A percentile compares a stretch with the other conserved stretches of the same genome.
These are phyloP conservation scores for Tragopan temminckii DNA, from an alignment of 2,797 vertebrate genomes.

Conservation along the genomic window DNA sequence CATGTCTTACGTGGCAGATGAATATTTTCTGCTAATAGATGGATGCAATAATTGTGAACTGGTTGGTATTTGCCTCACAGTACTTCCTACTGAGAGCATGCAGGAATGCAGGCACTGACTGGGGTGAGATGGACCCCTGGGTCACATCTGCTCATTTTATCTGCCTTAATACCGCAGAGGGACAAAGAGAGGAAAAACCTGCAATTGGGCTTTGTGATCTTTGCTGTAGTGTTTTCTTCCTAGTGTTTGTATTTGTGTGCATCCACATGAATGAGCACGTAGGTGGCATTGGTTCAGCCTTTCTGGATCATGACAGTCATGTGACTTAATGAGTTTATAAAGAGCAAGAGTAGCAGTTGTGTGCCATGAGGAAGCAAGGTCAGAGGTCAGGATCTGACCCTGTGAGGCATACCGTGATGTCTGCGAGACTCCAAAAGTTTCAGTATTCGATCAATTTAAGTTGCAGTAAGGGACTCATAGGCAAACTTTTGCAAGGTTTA, in stretches of 20 bases:
- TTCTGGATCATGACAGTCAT: background rate
- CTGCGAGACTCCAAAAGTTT: background rate
- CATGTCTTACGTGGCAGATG: background rate
- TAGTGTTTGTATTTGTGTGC: background rate
- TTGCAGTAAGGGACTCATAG: background rate
- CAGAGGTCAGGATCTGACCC: fast-evolving
- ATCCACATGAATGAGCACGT: background rate
- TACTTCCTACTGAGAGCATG: background rate
- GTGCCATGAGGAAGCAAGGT: background rate
- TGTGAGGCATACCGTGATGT: background rate
- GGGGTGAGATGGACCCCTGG: background rate
- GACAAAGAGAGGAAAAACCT: background rate
- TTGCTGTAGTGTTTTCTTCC: background rate
- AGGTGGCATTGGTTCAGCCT: background rate
- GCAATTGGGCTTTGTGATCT: background rate
- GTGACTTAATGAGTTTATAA: background rate
- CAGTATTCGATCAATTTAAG: background rate
- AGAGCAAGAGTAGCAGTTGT: background rate
- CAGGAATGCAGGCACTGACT: background rate
- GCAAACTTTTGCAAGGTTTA: background rate
- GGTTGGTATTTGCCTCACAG: background rate
- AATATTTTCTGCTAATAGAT: conserved; percentile 1
- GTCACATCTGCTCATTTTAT: background rate
- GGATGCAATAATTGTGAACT: background rate
- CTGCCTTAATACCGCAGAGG: background rate